phyloP scores from a whole-genome alignment of 37 sponge, comb jelly and placozoan genomes.

The Theonella swinhoei region DNA sequence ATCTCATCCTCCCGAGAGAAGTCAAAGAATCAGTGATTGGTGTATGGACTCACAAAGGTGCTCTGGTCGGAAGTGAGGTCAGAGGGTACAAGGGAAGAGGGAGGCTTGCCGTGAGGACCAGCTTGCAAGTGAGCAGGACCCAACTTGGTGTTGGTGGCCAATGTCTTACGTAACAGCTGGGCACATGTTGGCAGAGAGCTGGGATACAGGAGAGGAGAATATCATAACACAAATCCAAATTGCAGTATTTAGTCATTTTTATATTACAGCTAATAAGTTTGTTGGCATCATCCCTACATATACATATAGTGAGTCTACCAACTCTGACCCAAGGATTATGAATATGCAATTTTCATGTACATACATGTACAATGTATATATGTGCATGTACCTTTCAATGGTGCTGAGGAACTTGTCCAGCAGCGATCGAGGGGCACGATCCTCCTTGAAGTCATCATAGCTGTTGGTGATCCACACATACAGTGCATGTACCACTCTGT shows the following conservation, averaged over 20 bases:
- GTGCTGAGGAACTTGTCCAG: constrained; percentile 39
- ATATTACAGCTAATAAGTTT: not conserved
- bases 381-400: constrained; percentile 63
- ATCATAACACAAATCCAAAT: too few species aligned
- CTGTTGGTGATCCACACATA: constrained; percentile 53
- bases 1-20: too few species aligned
- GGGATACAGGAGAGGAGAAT: not conserved
- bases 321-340: too few species aligned
- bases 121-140: constrained; percentile 45
- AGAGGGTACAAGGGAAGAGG: constrained; percentile 53
- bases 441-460: constrained; percentile 70
- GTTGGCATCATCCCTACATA: not conserved
- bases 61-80: constrained; percentile 18
- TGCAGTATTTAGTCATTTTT: too few species aligned
- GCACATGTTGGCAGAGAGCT: constrained; percentile 65
- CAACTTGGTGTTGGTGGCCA: constrained; percentile 36
- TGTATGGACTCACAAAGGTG: constrained; percentile 48
- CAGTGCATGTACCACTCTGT: constrained; percentile 66
- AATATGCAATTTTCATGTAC: too few species aligned
- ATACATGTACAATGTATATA: too few species aligned
- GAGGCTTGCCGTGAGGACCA: constrained; percentile 43
- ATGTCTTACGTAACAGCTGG: constrained; percentile 39
- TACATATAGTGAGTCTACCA: too few species aligned
- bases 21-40: not conserved
- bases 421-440: constrained; percentile 8